Evolutionary conservation across 2,888 invertebrate genomes (phyloP).

Genomic region (Leucania comma): DNA sequence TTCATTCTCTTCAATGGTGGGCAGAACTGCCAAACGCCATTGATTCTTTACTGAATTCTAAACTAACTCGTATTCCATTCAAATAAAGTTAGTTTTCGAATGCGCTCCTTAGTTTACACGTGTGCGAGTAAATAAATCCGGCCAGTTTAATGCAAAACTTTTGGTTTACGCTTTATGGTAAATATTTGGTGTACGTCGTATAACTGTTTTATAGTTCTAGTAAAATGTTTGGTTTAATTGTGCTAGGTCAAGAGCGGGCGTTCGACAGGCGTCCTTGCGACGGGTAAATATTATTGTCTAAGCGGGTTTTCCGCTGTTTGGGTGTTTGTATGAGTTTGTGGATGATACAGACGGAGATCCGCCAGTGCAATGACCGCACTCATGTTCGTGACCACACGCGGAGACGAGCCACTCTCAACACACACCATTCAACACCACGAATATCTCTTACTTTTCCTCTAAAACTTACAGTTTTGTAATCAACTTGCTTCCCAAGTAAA

Average conservation of each 20-base stretch:
- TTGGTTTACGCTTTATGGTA: slow-evolving; percentile 91
- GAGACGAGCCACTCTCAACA: neutral
- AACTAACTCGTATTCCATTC: slow-evolving; percentile 58
- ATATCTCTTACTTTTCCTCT: neutral
- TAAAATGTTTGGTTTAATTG: slow-evolving; percentile 90
- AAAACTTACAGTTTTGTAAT: no score
- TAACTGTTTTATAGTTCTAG: slow-evolving; percentile 90
- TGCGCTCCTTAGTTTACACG: slow-evolving; percentile 75
- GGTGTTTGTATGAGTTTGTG: slow-evolving; percentile 83
- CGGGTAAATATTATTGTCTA: slow-evolving; percentile 90
- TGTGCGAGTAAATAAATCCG: slow-evolving; percentile 87
- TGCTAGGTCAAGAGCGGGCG: slow-evolving; percentile 90
- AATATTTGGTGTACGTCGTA: slow-evolving; percentile 90
- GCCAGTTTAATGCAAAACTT: slow-evolving; percentile 90
- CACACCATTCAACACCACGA: neutral
- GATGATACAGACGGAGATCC: slow-evolving; percentile 77
- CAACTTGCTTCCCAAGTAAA: neutral
- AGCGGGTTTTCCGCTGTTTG: slow-evolving; percentile 89
- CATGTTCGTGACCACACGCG: slow-evolving; percentile 24
- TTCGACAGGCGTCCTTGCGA: slow-evolving; percentile 90
- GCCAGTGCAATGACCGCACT: slow-evolving; percentile 75
- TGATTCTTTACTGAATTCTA: slow-evolving; percentile 57
- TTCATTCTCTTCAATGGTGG: slow-evolving; percentile 71
- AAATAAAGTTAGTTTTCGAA: slow-evolving; percentile 72
- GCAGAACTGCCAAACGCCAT: slow-evolving; percentile 71